Evolutionary conservation across 2,797 vertebrate species (phyloP).

Genomic region (Nyctibius grandis): DNA sequence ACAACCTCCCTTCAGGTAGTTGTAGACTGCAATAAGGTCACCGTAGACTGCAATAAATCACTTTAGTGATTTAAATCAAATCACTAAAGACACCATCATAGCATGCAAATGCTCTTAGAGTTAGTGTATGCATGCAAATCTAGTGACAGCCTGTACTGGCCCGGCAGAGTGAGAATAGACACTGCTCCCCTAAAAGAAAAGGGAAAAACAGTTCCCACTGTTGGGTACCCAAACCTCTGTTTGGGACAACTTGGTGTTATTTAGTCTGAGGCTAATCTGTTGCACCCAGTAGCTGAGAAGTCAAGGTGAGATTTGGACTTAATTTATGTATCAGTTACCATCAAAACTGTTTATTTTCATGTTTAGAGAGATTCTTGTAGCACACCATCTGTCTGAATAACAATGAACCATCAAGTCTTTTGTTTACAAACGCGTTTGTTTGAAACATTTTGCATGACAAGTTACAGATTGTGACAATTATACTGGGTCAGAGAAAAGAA

Average conservation of each 20-base stretch:
- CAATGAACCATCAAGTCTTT: neutral
- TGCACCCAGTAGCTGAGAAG: neutral
- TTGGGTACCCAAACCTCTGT: neutral
- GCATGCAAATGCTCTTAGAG: neutral
- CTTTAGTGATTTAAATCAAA: too few species aligned
- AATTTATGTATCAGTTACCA: neutral
- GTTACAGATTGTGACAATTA: slow-evolving; percentile 7
- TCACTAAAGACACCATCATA: neutral
- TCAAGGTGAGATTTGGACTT: neutral
- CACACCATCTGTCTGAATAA: neutral
- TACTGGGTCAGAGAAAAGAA: neutral
- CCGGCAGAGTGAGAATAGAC: neutral
- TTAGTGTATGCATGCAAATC: neutral
- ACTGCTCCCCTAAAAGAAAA: neutral
- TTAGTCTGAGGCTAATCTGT: neutral
- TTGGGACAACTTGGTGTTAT: neutral
- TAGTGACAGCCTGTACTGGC: neutral
- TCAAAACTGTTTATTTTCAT: neutral
- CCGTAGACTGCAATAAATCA: too few species aligned
- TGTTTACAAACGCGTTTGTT: neutral
- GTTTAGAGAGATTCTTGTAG: neutral
- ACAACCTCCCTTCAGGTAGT: too few species aligned
- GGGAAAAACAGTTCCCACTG: neutral
- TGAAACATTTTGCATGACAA: slow-evolving; percentile 5
- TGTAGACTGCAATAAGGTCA: too few species aligned